Evolutionary conservation across 2,797 vertebrate species (phyloP).

Genomic region (Pipistrellus pipistrellus): DNA sequence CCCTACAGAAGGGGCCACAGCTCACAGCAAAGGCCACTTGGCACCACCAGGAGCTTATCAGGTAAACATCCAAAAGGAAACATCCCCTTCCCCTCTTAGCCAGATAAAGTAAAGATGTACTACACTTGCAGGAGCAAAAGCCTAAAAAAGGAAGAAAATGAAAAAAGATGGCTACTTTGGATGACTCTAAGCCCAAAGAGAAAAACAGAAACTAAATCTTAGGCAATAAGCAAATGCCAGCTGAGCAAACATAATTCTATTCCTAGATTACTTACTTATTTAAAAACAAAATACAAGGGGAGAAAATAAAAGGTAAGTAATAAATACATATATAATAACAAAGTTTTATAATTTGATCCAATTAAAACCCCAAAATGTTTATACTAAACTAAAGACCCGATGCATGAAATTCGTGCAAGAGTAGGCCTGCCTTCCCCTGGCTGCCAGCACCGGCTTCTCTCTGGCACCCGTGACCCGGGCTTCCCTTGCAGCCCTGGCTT

Average conservation of each 20-base stretch:
- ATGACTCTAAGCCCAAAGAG: not conserved
- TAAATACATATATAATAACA: not conserved
- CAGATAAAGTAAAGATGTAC: not conserved
- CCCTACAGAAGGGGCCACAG: not conserved
- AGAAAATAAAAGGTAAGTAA: not conserved
- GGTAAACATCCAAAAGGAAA: not conserved
- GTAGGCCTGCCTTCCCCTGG: no score
- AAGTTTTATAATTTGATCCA: not conserved
- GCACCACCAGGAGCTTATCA: not conserved
- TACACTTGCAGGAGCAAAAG: not conserved
- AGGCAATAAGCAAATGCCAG: not conserved
- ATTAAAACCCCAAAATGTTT: not conserved
- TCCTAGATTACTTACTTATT: not conserved
- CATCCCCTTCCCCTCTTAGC: not conserved
- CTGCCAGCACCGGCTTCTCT: no score
- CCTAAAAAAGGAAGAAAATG: conserved; percentile 1
- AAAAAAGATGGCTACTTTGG: not conserved
- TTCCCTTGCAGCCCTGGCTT: no score
- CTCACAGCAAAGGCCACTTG: not conserved
- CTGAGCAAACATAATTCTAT: not conserved
- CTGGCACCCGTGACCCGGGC: no score
- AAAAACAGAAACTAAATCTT: not conserved
- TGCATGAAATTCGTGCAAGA: no score
- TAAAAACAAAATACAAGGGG: not conserved
- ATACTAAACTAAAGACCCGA: not conserved